Base-by-base conservation (phyloP, 1,140 invertebrate species). In the Xylocopa sonorina region DNA sequence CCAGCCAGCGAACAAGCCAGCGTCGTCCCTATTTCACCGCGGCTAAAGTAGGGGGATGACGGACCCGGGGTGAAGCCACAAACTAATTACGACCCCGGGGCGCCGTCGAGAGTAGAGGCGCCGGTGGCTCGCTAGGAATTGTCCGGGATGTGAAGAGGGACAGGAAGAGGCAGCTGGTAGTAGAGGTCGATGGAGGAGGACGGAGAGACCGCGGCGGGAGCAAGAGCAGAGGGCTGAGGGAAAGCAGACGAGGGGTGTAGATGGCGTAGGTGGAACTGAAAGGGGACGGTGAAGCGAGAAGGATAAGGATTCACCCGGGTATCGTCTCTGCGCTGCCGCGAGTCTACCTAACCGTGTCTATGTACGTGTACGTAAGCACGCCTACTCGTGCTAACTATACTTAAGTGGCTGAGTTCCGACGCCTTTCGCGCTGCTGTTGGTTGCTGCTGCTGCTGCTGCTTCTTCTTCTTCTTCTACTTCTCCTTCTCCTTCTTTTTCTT, bases 71-170 rank as follows among this genome's bases (percentile, higher is more conserved):
- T 58, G 84, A 89, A 90, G 87, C 90, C 90, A 85, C 90, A 91
- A 91, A 91, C 90, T 91, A 91, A 92, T 92, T 92, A 90, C 91
- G 86, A 90, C 90, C 90, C n/a, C 84, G 82, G 87, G 90, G 89
- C 87, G 87, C 88, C 88, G 86, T 89, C 82, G 89, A 88, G 86
- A 90, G 88, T 88, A 86, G 83, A 85, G 71, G 84, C 84, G 66
- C 84, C 79, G 69, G 55, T 81, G 79, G 80, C 67, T 63, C 67
- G 66, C 77, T 74, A 62, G 64, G 67, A 67, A 73, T 83, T 84
- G 72, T 71, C 75, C 73, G 67, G 77, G 64, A 29, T 41, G 38
- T 46, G 51, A 43, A 46, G 71, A 62, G 63, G 73, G 43, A 57
- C 29, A 51, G 48, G 32, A 57, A 81, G 71, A 76, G 38, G 18